A percentile compares a stretch with the other conserved stretches of the same genome.
Conservation (phyloP, 2,888 invertebrate genomes). For the Cheilosia soror region DNA sequence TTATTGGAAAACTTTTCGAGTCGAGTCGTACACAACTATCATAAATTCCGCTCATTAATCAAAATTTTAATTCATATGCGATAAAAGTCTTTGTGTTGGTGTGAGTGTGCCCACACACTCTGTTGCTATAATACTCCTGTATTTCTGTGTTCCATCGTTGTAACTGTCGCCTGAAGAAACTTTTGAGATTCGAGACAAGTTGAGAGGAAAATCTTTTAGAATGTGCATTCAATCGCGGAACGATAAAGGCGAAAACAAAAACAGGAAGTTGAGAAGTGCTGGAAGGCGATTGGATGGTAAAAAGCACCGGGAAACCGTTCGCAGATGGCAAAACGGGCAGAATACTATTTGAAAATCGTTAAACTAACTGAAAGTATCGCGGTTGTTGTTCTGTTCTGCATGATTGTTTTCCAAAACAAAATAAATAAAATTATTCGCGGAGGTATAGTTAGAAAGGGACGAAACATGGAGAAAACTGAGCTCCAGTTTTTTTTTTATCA, state of each 20-base stretch:
- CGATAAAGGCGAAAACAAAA: conserved; percentile 74
- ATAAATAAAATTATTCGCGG: conserved; percentile 60
- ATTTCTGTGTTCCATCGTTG: conserved; percentile 41
- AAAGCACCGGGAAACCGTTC: conserved; percentile 47
- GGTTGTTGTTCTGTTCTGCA: conserved; percentile 65
- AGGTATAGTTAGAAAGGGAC: background rate
- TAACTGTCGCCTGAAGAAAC: conserved; percentile 67
- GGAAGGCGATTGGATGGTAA: conserved; percentile 61
- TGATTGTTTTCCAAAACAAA: conserved; percentile 66
- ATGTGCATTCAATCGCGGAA: conserved; percentile 75
- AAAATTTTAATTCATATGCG: conserved; percentile 75
- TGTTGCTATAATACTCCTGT: conserved; percentile 25
- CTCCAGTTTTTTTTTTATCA: conserved; percentile 45
- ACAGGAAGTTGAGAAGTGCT: conserved; percentile 72
- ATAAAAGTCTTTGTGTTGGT: conserved; percentile 56
- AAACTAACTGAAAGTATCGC: conserved; percentile 74
- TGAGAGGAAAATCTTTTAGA: conserved; percentile 71
- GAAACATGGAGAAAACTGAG: background rate
- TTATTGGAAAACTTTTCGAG: conserved; percentile 71
- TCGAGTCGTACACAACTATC: conserved; percentile 67
- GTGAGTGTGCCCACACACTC: background rate
- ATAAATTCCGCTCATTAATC: conserved; percentile 75
- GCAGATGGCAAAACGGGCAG: conserved; percentile 2
- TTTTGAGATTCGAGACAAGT: conserved; percentile 72
- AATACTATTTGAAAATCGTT: conserved; percentile 68